phyloP scores from a whole-genome alignment of 1,140 invertebrate species.

The Achatina immaculata region DNA sequence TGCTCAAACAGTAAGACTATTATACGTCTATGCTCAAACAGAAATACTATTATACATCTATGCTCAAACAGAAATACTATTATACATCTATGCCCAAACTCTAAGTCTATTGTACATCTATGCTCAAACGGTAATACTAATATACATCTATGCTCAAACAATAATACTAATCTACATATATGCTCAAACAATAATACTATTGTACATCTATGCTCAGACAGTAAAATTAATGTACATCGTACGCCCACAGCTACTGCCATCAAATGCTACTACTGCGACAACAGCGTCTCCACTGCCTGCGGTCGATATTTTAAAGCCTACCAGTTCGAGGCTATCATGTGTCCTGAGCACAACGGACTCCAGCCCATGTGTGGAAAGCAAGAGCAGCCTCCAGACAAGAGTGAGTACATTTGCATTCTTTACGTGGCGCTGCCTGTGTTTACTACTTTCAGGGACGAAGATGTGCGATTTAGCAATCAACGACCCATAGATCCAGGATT shows the following conservation, averaged over 20 bases:
- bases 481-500: background rate
- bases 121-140: no score
- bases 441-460: background rate
- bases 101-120: no score
- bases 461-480: background rate
- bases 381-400: conserved; percentile 41
- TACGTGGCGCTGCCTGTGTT: background rate
- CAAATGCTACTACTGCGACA: conserved; percentile 51
- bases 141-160: no score
- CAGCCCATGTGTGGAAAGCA: conserved; percentile 51
- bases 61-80: no score
- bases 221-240: no score
- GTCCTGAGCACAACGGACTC: background rate
- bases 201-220: no score
- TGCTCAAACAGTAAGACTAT: no score
- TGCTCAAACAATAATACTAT: no score
- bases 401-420: background rate
- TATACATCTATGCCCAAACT: no score
- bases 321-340: conserved; percentile 46
- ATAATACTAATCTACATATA: no score
- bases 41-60: no score
- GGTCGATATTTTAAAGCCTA: conserved; percentile 48
- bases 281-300: conserved; percentile 44
- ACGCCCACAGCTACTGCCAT: conserved; percentile 41
- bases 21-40: no score